Base-by-base conservation (phyloP, 2,888 invertebrate species). In the Globia sparganii region DNA sequence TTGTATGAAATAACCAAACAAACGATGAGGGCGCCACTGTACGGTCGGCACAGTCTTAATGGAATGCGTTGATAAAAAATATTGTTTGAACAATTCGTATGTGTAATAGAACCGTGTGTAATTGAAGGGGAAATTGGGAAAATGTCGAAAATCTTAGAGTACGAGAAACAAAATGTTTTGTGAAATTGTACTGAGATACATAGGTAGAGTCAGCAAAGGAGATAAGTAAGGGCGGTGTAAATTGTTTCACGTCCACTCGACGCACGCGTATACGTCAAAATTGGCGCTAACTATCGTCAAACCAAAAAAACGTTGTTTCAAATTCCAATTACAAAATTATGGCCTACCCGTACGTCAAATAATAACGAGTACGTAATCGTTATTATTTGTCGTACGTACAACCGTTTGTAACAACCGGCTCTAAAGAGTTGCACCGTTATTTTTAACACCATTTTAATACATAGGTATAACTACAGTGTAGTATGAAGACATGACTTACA, bases 11-110 rank as follows among this genome's bases (percentile, higher is more conserved):
- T n/a, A n/a, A n/a, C n/a, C n/a, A n/a, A n/a, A n/a, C n/a, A n/a
- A n/a, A n/a, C n/a, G n/a, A n/a, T n/a, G n/a, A n/a, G n/a, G n/a
- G n/a, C n/a, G n/a, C n/a, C n/a, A n/a, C n/a, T n/a, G n/a, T n/a
- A n/a, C n/a, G n/a, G n/a, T n/a, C n/a, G n/a, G n/a, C n/a, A n/a
- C n/a, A n/a, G n/a, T n/a, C n/a, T n/a, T 88, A 90, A 89, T 87
- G 85, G 85, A 87, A 89, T 75, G 87, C 77, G 71, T 79, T 81
- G 67, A 83, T 84, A 85, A 84, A 80, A 80, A 80, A 81, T 80
- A 85, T 75, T 83, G 78, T 81, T 80, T 71, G 69, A 74, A 56
- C 73, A 67, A 66, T 81, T 69, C 71, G 56, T 69, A 59, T 68
- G 46, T 69, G 61, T 40, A 37, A 64, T 74, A 31, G 28, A 76